A percentile compares a stretch with the other conserved stretches of the same genome.
These are phyloP conservation scores for Chascanopsetta lugubris DNA, from an alignment of 2,113 vertebrate genomes.

Conservation along the genomic window DNA sequence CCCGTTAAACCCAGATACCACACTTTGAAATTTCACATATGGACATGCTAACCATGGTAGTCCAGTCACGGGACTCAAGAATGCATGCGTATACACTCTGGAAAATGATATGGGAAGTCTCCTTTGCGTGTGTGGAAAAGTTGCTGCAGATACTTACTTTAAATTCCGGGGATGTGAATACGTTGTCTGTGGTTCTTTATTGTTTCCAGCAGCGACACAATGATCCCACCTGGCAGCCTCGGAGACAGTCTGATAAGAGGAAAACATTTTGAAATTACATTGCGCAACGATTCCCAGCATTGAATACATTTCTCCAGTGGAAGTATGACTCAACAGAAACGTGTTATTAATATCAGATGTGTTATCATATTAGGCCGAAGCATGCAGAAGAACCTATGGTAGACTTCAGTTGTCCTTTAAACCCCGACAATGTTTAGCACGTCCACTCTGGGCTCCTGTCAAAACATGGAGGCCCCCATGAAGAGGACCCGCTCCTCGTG, in stretches of 20 bases:
- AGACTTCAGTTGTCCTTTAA: too few species aligned
- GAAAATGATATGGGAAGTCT: background rate
- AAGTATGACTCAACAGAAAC: background rate
- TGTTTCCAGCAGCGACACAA: background rate
- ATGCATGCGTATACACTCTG: background rate
- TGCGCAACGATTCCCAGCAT: background rate
- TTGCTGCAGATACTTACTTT: constrained; percentile 36
- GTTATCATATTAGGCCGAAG: background rate
- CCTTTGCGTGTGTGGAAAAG: background rate
- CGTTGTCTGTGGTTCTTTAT: background rate
- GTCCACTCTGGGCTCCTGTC: too few species aligned
- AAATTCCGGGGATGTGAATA: background rate
- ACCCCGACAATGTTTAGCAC: too few species aligned
- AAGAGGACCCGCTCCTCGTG: too few species aligned
- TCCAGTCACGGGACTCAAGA: background rate
- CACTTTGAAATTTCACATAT: background rate
- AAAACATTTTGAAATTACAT: background rate
- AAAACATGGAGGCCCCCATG: too few species aligned
- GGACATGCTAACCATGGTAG: background rate
- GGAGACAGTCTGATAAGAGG: constrained; percentile 21
- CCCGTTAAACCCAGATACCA: background rate
- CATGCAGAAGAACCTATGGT: too few species aligned
- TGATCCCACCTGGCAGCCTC: constrained; percentile 24
- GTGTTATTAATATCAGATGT: background rate
- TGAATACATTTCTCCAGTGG: background rate